phyloP scores from a whole-genome alignment of 2,797 vertebrate genomes.

The Astyanax mexicanus region DNA sequence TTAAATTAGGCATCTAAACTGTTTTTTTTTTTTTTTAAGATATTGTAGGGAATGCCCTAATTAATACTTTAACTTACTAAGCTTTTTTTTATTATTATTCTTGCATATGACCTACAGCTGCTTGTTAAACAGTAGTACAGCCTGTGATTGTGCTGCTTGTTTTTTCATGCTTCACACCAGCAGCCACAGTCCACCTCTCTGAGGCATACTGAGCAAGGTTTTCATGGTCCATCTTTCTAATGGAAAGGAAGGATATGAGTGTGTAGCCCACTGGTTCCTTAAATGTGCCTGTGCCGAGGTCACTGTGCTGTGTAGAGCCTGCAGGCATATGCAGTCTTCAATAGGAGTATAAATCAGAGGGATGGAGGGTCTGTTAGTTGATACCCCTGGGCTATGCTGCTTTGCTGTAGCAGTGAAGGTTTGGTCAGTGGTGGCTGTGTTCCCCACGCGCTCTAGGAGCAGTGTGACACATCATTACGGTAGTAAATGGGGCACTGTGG shows the following conservation, averaged over 20 bases:
- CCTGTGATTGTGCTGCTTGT: neutral
- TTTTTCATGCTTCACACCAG: neutral
- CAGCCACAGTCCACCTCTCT: neutral
- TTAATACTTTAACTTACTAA: too few relatives aligned
- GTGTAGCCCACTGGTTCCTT: neutral
- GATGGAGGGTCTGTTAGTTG: constrained; percentile 5
- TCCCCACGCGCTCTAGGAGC: neutral
- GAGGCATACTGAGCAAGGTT: neutral
- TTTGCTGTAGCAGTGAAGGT: constrained; percentile 10
- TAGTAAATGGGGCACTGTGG: neutral
- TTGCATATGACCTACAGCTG: too few relatives aligned
- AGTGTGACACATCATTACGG: neutral
- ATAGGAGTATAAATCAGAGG: constrained; percentile 44
- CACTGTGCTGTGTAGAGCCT: constrained; percentile 23
- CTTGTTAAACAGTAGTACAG: too few relatives aligned
- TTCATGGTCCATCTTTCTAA: constrained; percentile 17
- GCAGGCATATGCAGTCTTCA: constrained; percentile 19
- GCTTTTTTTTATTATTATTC: too few relatives aligned
- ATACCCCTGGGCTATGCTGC: constrained; percentile 21
- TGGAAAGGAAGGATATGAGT: neutral
- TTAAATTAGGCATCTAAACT: too few relatives aligned
- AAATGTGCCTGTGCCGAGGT: constrained; percentile 17
- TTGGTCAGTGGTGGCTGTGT: neutral
- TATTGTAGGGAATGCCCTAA: too few relatives aligned
- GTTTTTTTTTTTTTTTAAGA: too few relatives aligned